Conservation (phyloP, 30 jellyfish, hydroid and myxozoan species). For the Catostylus mosaicus region DNA sequence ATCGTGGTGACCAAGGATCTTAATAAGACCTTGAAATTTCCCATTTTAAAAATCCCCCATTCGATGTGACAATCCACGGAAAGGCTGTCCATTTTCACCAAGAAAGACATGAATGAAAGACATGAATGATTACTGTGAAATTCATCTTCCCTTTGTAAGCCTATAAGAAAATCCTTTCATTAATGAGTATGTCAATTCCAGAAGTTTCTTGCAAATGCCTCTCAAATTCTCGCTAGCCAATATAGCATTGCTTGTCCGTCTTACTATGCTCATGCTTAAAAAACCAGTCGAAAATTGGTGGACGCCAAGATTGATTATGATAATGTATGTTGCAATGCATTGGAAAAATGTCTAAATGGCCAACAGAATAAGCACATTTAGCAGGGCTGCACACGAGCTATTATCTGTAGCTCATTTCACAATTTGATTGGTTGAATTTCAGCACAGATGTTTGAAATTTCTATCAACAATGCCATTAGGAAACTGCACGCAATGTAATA, state of each 20-base stretch:
- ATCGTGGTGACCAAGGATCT: conserved; percentile 57
- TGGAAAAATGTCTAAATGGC: conserved; percentile 44
- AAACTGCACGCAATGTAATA: conserved; percentile 9
- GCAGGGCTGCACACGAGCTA: too few relatives aligned
- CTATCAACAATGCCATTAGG: conserved; percentile 15
- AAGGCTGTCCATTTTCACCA: conserved; percentile 52
- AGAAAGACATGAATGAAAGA: conserved; percentile 46
- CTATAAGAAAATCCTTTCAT: conserved; percentile 42
- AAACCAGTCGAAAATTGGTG: conserved; percentile 47
- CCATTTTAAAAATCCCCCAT: conserved; percentile 61
- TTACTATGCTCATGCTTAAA: conserved; percentile 39
- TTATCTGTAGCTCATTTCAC: too few relatives aligned
- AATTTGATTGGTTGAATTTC: conserved; percentile 14
- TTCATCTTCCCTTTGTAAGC: conserved; percentile 58
- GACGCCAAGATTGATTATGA: conserved; percentile 58
- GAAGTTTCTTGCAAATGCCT: conserved; percentile 27
- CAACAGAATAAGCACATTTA: too few relatives aligned
- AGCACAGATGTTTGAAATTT: conserved; percentile 34
- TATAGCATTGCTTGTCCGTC: conserved; percentile 40
- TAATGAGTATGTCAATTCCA: conserved; percentile 56
- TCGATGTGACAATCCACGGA: conserved; percentile 49
- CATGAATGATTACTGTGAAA: conserved; percentile 49
- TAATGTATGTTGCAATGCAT: conserved; percentile 27
- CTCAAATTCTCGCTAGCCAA: conserved; percentile 45
- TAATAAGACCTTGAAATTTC: conserved; percentile 41